Percentiles rank a stretch among this genome's conserved stretches.
These are phyloP conservation scores for Strix uralensis DNA, from an alignment of 2,113 vertebrate genomes.

Conservation along the genomic window DNA sequence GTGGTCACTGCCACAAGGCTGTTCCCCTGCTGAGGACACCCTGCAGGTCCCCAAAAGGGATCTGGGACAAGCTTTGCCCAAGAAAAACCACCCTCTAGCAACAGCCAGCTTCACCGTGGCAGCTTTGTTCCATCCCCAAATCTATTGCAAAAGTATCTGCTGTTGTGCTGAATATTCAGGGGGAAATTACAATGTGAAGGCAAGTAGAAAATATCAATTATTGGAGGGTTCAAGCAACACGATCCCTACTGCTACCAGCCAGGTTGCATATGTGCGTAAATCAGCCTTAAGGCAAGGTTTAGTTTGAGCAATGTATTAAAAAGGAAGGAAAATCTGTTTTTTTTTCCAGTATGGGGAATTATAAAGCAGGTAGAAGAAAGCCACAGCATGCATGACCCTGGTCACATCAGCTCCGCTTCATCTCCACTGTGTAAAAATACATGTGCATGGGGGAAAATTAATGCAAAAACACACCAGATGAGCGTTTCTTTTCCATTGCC, in stretches of 20 bases:
- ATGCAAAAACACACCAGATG: neutral
- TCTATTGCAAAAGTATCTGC: neutral
- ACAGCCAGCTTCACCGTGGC: neutral
- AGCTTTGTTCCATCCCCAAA: neutral
- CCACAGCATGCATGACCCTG: neutral
- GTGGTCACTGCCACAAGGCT: neutral
- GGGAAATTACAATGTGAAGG: neutral
- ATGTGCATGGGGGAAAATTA: neutral
- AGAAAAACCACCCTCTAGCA: neutral
- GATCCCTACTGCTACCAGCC: neutral
- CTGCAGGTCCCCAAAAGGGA: neutral
- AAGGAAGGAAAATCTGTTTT: neutral
- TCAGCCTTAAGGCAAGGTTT: rapidly evolving
- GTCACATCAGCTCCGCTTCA: neutral
- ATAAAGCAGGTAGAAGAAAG: neutral
- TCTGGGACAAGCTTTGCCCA: neutral
- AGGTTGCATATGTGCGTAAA: neutral
- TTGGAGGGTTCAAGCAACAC: neutral
- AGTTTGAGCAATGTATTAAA: neutral
- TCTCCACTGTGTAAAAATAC: neutral
- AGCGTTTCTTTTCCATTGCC: neutral
- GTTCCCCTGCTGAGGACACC: neutral
- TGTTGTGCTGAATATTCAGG: neutral
- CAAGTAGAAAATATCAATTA: neutral
- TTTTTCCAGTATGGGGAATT: neutral